Evolutionary conservation across 2,888 invertebrate species (phyloP), one percentile per base, ranked within the genome.

Genomic region (Polydrusus cervinus): DNA sequence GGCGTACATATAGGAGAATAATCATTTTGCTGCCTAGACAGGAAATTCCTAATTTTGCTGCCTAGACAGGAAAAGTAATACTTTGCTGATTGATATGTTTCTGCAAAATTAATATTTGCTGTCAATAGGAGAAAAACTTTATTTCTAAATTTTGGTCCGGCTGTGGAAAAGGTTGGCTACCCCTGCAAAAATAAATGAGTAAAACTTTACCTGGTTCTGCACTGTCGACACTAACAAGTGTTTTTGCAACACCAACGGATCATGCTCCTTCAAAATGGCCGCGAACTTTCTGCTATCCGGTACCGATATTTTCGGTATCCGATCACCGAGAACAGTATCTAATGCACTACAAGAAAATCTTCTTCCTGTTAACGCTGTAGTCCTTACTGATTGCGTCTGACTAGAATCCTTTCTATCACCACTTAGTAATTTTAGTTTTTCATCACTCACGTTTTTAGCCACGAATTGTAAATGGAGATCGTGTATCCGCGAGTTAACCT

Each of bases 201-300:
- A 25, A 25, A 13, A 53, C 11, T 88, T 84, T 83, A 95, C 95
- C 93, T 96, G 94, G 89, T 95, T 95, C 86, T 94, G 93, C 85
- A 94, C 94, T 85, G 94, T 93, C 82, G 93, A 91, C 40, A 92
- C 93, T 80, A 96, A 91, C 79, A 96, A 89, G 88, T 95, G 95
- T 82, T 95, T 92, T 87, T 95, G 95, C 84, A 96, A 90, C 88
- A 95, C 94, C 81, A 95, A 88, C 74, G 94, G 93, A 88, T 94
- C 94, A 82, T 92, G 91, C 89, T 96, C 95, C 83, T 91, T 90
- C 83, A 96, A 90, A 88, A 96, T 95, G 88, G 95, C 95, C 83
- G 93, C 90, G 86, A 95, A 92, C 88, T 95, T 95, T 83, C 89
- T 91, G 74, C 92, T 90, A 88, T 94, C 93, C 13, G 93, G 92